A percentile compares a stretch with the other conserved stretches of the same genome.
These are phyloP conservation scores for Sebastes minor DNA, from an alignment of 2,797 vertebrate genomes.

Conservation along the genomic window DNA sequence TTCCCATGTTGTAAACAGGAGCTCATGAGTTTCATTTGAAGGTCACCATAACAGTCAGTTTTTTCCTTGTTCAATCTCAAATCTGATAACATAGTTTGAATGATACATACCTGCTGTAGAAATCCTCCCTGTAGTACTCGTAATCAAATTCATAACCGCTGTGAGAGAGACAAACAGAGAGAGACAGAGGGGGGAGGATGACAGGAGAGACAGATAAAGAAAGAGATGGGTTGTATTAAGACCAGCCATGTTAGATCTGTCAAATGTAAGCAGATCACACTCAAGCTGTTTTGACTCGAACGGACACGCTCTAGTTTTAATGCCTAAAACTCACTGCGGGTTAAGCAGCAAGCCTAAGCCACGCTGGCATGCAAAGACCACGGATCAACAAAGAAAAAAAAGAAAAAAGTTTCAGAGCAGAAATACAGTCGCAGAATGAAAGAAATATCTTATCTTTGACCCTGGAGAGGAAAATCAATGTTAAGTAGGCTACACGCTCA, in stretches of 20 bases:
- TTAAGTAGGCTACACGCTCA: slow-evolving; percentile 10
- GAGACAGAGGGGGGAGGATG: not conserved
- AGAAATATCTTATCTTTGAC: slow-evolving; percentile 10
- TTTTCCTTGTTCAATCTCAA: not conserved
- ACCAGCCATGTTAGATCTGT: slow-evolving; percentile 47
- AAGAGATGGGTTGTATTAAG: slow-evolving; percentile 3
- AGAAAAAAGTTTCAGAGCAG: slow-evolving; percentile 3
- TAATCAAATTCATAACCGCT: slow-evolving; percentile 99
- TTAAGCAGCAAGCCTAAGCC: slow-evolving; percentile 18
- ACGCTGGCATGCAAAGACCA: slow-evolving; percentile 10
- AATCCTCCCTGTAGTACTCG: slow-evolving; percentile 99
- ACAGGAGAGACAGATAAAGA: slow-evolving; percentile 10
- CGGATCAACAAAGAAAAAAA: slow-evolving; percentile 6
- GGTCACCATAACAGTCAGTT: not conserved
- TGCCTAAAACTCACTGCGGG: slow-evolving; percentile 33
- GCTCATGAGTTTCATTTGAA: not conserved
- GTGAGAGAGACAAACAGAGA: slow-evolving; percentile 39
- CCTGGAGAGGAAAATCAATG: slow-evolving; percentile 50
- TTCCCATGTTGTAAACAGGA: no score
- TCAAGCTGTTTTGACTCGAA: slow-evolving; percentile 25
- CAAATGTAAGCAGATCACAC: slow-evolving; percentile 48
- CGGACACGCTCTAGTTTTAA: slow-evolving; percentile 35
- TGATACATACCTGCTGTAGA: slow-evolving; percentile 94
- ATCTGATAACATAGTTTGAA: not conserved
- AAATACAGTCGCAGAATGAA: slow-evolving; percentile 1